phyloP scores from a whole-genome alignment of 2,797 vertebrate genomes.

The Saxicola maurus region DNA sequence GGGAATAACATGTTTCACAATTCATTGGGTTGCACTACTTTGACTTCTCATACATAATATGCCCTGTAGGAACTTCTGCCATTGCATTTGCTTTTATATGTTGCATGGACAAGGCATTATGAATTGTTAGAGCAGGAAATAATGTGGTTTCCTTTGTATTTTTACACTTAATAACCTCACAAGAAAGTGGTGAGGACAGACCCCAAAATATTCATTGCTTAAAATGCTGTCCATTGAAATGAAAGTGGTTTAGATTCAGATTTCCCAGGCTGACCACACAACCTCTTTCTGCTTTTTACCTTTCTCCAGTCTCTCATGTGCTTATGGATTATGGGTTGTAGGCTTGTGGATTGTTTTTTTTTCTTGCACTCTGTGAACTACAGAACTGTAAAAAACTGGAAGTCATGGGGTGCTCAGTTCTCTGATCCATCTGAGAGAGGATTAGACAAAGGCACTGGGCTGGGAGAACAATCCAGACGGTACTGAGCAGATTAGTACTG shows the following conservation, averaged over 20 bases:
- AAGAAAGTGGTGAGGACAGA: neutral
- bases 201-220: neutral
- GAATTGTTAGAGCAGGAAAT: neutral
- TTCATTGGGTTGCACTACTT: constrained; percentile 21
- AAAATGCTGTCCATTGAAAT: neutral
- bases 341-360: neutral
- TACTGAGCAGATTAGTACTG: neutral
- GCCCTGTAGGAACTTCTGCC: constrained; percentile 4
- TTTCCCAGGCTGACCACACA: neutral
- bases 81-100: constrained; percentile 10
- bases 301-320: neutral
- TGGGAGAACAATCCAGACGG: constrained; percentile 19
- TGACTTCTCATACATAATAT: constrained; percentile 27
- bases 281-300: neutral
- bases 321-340: neutral
- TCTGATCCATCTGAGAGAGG: neutral
- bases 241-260: neutral
- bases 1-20: constrained; percentile 50
- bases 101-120: neutral
- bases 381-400: neutral
- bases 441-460: neutral
- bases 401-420: neutral
- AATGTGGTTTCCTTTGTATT: neutral
- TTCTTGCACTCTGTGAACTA: neutral
- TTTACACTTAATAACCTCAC: neutral